Percentiles rank a stretch among this genome's conserved stretches.
Conservation (phyloP, 2,113 vertebrate genomes). For the Arvicanthis niloticus region DNA sequence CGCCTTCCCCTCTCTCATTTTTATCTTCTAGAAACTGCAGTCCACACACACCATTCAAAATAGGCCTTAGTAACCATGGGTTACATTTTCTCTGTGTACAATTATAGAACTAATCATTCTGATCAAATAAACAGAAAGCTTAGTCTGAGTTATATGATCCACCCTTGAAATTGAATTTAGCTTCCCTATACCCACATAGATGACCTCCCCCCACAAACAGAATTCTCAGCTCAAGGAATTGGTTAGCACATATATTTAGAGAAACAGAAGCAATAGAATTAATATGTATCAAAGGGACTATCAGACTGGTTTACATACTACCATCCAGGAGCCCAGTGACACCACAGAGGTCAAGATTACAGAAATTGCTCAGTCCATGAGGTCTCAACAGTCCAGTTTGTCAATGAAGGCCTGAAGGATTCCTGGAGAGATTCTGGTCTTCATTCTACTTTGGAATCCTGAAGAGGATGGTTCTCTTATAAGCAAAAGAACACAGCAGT, state of each 20-base stretch:
- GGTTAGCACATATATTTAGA: background rate
- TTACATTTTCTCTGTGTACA: background rate
- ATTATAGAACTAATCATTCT: background rate
- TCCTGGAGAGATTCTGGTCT: background rate
- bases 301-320: background rate
- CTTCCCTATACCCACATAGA: background rate
- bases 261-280: background rate
- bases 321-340: background rate
- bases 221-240: background rate
- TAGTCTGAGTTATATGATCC: background rate
- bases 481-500: too few species aligned
- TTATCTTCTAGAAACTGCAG: background rate
- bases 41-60: background rate
- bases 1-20: background rate
- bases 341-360: background rate
- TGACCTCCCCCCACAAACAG: background rate
- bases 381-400: background rate
- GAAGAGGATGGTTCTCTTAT: background rate
- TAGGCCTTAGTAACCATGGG: background rate
- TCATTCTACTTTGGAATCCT: background rate
- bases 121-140: conserved; percentile 18
- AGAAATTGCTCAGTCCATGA: background rate
- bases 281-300: background rate
- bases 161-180: background rate
- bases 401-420: background rate